Evolutionary conservation across 2,888 invertebrate genomes (phyloP).

Genomic region (Dryocosmus kuriphilus): DNA sequence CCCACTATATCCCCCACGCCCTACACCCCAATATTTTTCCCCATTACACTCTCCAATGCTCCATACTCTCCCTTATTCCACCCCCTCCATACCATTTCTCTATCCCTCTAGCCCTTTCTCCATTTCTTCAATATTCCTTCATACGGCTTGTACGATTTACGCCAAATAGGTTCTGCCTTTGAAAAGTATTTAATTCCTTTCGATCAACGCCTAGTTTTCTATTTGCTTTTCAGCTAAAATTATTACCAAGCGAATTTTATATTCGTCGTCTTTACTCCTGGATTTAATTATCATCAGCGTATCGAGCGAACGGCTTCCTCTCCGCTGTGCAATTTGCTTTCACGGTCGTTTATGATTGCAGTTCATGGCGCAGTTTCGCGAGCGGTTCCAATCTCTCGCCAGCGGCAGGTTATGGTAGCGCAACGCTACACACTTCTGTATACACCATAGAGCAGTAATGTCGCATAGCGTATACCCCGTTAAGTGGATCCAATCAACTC

Average conservation of each 20-base stretch:
- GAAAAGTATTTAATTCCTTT: neutral
- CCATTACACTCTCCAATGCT: too few relatives aligned
- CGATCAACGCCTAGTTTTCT: neutral
- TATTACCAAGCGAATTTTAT: constrained; percentile 1
- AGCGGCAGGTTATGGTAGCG: constrained; percentile 69
- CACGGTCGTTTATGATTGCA: constrained; percentile 36
- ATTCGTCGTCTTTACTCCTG: neutral
- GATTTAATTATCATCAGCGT: constrained; percentile 10
- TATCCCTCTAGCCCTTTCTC: too few relatives aligned
- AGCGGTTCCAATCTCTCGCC: constrained; percentile 66
- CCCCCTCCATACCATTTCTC: too few relatives aligned
- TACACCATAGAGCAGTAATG: constrained; percentile 76
- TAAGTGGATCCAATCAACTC: constrained; percentile 78
- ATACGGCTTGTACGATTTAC: neutral
- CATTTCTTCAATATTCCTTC: too few relatives aligned
- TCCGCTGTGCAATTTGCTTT: constrained; percentile 18
- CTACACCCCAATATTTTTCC: too few relatives aligned
- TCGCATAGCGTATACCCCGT: constrained; percentile 71
- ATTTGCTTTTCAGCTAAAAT: neutral
- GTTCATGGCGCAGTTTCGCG: constrained; percentile 57
- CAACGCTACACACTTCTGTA: constrained; percentile 66
- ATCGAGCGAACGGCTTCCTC: constrained; percentile 9
- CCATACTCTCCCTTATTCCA: too few relatives aligned
- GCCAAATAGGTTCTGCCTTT: neutral
- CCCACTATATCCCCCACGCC: too few relatives aligned